Evolutionary conservation across 2,113 vertebrate genomes (phyloP).

Genomic region (Paratilapia polleni): DNA sequence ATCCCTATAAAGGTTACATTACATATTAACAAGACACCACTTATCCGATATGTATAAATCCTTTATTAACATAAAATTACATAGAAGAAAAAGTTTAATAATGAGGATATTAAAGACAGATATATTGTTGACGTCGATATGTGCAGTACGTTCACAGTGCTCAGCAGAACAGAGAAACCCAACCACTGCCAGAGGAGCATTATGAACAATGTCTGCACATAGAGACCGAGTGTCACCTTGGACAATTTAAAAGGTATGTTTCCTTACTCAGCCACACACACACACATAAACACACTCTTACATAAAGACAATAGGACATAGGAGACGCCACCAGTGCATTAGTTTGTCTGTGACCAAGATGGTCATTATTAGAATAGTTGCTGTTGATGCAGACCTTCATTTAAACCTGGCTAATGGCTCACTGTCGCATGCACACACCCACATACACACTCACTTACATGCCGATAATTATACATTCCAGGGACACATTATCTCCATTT

Average conservation of each 20-base stretch:
- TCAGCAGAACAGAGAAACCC: slow-evolving; percentile 53
- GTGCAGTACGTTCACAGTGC: not conserved
- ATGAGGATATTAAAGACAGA: not conserved
- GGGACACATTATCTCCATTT: slow-evolving; percentile 52
- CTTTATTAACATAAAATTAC: not conserved
- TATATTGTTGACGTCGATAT: not conserved
- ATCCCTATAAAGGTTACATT: no score
- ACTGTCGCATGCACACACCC: slow-evolving; percentile 45
- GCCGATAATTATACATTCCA: slow-evolving; percentile 79
- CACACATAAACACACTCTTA: slow-evolving; percentile 24
- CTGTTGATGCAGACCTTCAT: slow-evolving; percentile 70
- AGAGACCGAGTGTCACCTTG: slow-evolving; percentile 61
- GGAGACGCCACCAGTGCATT: slow-evolving; percentile 66
- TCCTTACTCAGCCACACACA: slow-evolving; percentile 51
- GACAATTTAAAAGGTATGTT: slow-evolving; percentile 56
- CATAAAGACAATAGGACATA: slow-evolving; percentile 24
- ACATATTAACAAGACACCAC: not conserved
- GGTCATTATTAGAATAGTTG: slow-evolving; percentile 70
- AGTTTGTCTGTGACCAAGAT: slow-evolving; percentile 68
- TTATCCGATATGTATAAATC: not conserved
- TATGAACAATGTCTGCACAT: slow-evolving; percentile 35
- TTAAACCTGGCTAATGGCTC: slow-evolving; percentile 67
- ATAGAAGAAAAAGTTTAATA: not conserved
- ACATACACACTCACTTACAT: slow-evolving; percentile 13
- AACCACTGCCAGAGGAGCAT: slow-evolving; percentile 37